A percentile compares a stretch with the other conserved stretches of the same genome.
Conservation (phyloP, 1,140 invertebrate genomes). For the Dermatophagoides farinae region DNA sequence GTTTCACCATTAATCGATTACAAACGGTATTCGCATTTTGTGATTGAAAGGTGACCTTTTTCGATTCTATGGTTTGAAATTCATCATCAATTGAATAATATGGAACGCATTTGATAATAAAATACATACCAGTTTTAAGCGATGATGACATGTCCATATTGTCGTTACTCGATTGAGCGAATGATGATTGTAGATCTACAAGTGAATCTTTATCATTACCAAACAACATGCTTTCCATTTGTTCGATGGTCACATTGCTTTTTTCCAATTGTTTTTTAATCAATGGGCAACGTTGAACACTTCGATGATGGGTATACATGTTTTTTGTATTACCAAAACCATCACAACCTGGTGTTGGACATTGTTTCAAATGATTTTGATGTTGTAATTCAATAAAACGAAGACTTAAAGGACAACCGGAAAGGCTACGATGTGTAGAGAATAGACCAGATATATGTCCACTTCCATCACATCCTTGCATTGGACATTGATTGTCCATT, state of each 20-base stretch:
- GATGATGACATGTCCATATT: no score
- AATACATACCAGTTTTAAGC: no score
- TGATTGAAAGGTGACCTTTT: no score
- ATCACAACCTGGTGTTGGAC: conserved; percentile 9
- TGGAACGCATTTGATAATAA: no score
- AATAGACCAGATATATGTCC: conserved; percentile 68
- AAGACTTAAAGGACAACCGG: background rate
- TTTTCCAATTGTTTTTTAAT: background rate
- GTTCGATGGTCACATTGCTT: background rate
- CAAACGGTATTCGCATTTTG: no score
- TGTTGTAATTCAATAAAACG: background rate
- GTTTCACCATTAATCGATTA: no score
- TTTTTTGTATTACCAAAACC: conserved; percentile 1
- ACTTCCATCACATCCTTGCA: conserved; percentile 52
- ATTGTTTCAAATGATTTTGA: background rate
- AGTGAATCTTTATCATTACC: background rate
- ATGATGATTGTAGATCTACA: no score
- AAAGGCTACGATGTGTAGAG: conserved; percentile 42
- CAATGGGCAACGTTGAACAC: background rate
- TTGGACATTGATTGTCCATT: conserved; percentile 36
- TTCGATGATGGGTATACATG: background rate
- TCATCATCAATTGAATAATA: no score
- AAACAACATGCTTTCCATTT: background rate
- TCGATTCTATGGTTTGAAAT: no score
- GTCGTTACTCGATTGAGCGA: no score